Evolutionary conservation across 2,113 vertebrate genomes (phyloP), one percentile per base, ranked within the genome.

Genomic region (Xenus cinereus): DNA sequence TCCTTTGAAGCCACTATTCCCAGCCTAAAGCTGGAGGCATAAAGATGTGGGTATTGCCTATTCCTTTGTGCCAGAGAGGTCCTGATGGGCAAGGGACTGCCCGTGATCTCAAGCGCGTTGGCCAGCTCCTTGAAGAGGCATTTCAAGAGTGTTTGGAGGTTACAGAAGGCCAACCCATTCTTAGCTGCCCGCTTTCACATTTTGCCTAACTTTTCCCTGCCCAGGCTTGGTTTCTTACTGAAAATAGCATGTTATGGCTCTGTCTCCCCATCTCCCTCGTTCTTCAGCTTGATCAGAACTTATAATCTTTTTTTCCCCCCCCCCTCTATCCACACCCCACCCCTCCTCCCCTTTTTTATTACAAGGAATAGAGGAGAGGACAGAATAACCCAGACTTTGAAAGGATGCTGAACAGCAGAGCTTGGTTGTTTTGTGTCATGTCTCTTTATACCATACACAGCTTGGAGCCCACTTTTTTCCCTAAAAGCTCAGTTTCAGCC

Each of bases 301-400:
- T 3, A 6, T n/a, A 1, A 48, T 9, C 2, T n/a, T 56, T 56
- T 12, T 16, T 30, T 6, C 4, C 15, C 6, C 24, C 26, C 50
- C 4, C 15, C 6, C 24, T 50, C 50, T 14, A 50, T 50, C 50
- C 50, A 50, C 23, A 50, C 23, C 50, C 24, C 50, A 6, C 9
- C 16, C 28, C 8, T 30, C 5, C 4, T 4, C 0, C 2, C 15
- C 10, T 17, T 30, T 75, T 59, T 50, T 64, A 37, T 81, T 79
- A 19, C 23, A 20, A 85, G n/a, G 13, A 77, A 15, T 8, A 87
- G 51, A 67, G 35, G 23, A 90, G 51, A 81, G 8, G 32, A 17
- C 26, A 68, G 48, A 92, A 39, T 56, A 96, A 74, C 13, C 15
- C 35, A 41, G 22, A 30, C 27, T 50, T 19, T 63, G 56, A 59